Base-by-base conservation (phyloP, 1,140 invertebrate species). In the Ganaspis sp. region DNA sequence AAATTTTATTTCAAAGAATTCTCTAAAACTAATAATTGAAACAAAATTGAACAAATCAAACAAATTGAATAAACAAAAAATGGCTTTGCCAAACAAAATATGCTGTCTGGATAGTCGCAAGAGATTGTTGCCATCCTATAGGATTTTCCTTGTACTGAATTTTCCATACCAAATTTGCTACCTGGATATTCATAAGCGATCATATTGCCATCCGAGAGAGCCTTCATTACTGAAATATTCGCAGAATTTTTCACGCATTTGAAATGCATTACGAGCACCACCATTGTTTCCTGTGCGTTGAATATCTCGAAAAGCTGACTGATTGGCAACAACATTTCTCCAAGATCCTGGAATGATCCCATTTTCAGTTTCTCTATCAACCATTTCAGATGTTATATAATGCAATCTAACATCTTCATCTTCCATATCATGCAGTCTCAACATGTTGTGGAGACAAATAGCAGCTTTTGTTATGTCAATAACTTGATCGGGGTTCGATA, bases 391-490 rank as follows among this genome's bases (percentile, higher is more conserved):
- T 4, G 40, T 42, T 6, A 42, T 11, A 42, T 42, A 42, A 1
- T 9, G 4, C 2, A 11, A 21, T 49, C 8, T 19, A 19, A 42
- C 0, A 26, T 23, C 23, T 23, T 9, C 9, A 49, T 72, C 15
- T 72, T n/a, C n/a, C n/a, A n/a, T n/a, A n/a, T n/a, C n/a, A n/a
- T n/a, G n/a, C n/a, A n/a, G n/a, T n/a, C n/a, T 72, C 21, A 8
- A 23, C 12, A 19, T 72, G 42, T 79, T 79, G 58, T 79, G 76
- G 5, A 78, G 64, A 49, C 72, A 75, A 29, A 78, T 37, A 6
- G 42, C 72, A 11, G 80, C 80, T 74, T 81, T 38, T 40, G 79
- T 69, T 42, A 81, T 76, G 17, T 26, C 69, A 42, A 11, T 21
- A 23, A 69, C 38, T 9, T 42, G 40, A 11, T 42, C 40, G 9